Conservation (phyloP, 2,113 vertebrate species). For the Arvicanthis niloticus region DNA sequence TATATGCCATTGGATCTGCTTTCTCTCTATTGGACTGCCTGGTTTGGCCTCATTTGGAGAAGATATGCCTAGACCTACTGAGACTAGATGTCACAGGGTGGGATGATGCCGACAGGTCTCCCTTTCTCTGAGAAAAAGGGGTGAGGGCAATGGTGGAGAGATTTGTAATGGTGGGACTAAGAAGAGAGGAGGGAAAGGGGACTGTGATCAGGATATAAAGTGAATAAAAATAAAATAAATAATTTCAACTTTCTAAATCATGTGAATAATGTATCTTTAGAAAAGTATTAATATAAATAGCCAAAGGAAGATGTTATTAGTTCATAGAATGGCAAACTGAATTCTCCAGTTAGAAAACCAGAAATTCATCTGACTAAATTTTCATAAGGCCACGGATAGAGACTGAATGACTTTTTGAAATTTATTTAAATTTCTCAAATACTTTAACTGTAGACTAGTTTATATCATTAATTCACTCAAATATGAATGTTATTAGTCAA, state of each 20-base stretch:
- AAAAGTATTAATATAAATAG: neutral
- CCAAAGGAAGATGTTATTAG: neutral
- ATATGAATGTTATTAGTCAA: neutral
- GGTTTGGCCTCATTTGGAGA: no score
- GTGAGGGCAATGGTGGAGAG: no score
- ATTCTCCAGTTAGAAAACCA: neutral
- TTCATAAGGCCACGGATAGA: neutral
- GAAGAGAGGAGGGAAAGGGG: no score
- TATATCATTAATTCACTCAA: neutral
- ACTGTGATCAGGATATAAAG: neutral
- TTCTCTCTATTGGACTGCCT: no score
- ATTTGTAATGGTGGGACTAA: neutral
- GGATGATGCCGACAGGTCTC: no score
- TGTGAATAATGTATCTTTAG: neutral
- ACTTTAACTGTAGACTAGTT: neutral
- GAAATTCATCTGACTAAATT: neutral
- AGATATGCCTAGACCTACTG: no score
- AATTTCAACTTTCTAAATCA: accelerated
- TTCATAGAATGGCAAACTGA: neutral
- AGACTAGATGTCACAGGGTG: no score
- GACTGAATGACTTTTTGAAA: neutral
- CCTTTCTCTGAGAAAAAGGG: no score
- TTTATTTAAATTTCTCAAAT: neutral
- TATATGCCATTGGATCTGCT: no score
- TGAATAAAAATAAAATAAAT: neutral